Evolutionary conservation across 2,888 invertebrate genomes (phyloP).

Genomic region (Lithophane semibrunnea): DNA sequence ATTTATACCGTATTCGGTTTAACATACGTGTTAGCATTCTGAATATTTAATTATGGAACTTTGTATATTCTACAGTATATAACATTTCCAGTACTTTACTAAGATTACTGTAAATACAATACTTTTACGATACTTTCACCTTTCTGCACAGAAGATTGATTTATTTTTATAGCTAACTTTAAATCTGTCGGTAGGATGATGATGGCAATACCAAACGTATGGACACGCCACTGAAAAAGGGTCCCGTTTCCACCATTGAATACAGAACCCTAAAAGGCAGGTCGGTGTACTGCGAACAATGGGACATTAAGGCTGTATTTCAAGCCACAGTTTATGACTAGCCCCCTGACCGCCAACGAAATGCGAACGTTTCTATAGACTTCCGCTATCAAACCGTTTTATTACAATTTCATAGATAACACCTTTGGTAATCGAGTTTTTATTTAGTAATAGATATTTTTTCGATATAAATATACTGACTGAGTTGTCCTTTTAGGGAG

Average conservation of each 20-base stretch:
- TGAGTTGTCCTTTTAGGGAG: constrained; percentile 39
- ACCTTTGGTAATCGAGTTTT: constrained; percentile 53
- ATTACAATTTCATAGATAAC: constrained; percentile 61
- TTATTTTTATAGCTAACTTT: background rate
- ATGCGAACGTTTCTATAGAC: constrained; percentile 59
- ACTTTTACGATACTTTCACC: background rate
- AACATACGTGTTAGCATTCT: no score
- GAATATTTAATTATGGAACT: background rate
- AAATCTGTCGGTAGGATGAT: background rate
- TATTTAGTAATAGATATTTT: constrained; percentile 25
- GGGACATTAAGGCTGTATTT: constrained; percentile 64
- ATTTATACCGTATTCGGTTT: background rate
- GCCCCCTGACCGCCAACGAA: constrained; percentile 60
- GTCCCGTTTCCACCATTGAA: background rate
- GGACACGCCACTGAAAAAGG: background rate
- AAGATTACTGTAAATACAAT: background rate
- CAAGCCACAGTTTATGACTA: constrained; percentile 59
- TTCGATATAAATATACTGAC: constrained; percentile 28
- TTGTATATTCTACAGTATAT: background rate
- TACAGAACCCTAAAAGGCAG: constrained; percentile 55
- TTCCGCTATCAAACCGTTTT: constrained; percentile 63
- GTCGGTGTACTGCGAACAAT: constrained; percentile 67
- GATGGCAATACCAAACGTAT: no score
- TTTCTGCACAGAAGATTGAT: background rate
- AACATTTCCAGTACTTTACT: background rate